Conservation (phyloP, 2,888 invertebrate genomes). For the Micoletzkya japonica region DNA sequence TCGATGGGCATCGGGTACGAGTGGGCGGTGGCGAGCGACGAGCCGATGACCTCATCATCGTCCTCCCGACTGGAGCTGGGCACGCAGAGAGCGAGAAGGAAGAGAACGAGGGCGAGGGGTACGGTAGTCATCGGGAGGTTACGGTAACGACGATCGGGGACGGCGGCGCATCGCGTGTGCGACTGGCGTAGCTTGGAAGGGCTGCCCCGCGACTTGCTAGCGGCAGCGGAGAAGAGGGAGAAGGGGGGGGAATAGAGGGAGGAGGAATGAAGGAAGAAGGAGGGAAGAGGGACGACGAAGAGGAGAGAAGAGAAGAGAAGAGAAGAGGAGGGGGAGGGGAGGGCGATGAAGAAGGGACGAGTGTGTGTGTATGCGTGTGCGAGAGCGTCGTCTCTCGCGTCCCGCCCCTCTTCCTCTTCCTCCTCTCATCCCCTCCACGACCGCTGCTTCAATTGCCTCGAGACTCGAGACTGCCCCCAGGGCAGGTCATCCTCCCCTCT, state of each 20-base stretch:
- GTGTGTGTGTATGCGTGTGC: background rate
- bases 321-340: constrained; percentile 7
- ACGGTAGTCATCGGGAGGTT: no score
- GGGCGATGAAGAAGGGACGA: constrained; percentile 1
- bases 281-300: background rate
- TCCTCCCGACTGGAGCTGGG: constrained; percentile 25
- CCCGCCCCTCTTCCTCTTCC: background rate
- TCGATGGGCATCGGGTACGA: constrained; percentile 43
- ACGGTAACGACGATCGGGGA: no score
- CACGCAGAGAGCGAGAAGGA: constrained; percentile 10
- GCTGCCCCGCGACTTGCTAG: background rate
- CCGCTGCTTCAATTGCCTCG: background rate
- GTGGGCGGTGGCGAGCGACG: background rate
- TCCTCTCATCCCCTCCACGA: background rate
- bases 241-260: background rate
- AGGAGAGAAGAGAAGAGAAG: constrained; percentile 7
- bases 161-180: no score
- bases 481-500: background rate
- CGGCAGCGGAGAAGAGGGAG: background rate
- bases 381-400: background rate
- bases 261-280: background rate
- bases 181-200: background rate
- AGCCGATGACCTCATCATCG: constrained; percentile 1
- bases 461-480: background rate
- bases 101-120: constrained; percentile 11